phyloP scores from a whole-genome alignment of 1,140 invertebrate genomes.

The Drosophila grimshawi region DNA sequence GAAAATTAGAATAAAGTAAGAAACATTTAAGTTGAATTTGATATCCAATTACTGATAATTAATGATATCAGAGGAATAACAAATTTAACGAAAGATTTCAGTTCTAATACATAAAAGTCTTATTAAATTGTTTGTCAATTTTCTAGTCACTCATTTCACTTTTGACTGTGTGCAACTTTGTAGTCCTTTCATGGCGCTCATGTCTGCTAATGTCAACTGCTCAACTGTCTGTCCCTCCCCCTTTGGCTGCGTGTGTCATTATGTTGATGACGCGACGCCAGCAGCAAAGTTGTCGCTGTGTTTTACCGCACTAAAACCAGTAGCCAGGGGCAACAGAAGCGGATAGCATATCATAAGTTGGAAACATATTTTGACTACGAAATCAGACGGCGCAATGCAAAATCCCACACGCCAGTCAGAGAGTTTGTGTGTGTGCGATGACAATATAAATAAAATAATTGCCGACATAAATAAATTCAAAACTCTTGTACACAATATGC shows the following conservation, averaged over 20 bases:
- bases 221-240: not conserved
- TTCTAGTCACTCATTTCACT: too few relatives aligned
- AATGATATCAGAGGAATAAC: too few relatives aligned
- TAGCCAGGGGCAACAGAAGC: constrained; percentile 62
- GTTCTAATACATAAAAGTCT: too few relatives aligned
- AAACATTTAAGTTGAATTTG: too few relatives aligned
- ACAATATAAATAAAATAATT: constrained; percentile 84
- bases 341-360: constrained; percentile 67
- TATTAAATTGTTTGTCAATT: too few relatives aligned
- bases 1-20: too few relatives aligned
- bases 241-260: constrained; percentile 7
- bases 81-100: too few relatives aligned
- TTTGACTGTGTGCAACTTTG: not conserved
- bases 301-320: constrained; percentile 56
- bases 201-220: constrained; percentile 11
- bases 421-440: constrained; percentile 40
- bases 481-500: constrained; percentile 45
- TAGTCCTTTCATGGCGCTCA: constrained; percentile 9
- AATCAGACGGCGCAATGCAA: constrained; percentile 64
- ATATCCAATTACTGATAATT: too few relatives aligned
- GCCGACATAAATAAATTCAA: constrained; percentile 82
- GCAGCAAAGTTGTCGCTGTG: constrained; percentile 2
- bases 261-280: constrained; percentile 23
- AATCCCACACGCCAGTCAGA: constrained; percentile 13
- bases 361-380: constrained; percentile 83